Evolutionary conservation across 2,888 invertebrate species (phyloP).

Genomic region (Tipula confusa): DNA sequence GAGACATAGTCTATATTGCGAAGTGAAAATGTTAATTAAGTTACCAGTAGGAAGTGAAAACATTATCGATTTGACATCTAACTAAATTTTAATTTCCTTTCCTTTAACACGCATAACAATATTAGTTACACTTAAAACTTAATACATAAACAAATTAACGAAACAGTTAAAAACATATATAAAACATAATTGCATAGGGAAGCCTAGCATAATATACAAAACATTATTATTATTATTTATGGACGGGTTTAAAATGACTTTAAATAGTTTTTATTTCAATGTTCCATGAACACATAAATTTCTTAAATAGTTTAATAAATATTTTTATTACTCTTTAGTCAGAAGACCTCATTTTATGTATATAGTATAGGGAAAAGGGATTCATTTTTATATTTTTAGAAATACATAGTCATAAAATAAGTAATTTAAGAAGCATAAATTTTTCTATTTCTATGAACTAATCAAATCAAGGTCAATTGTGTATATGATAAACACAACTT

Average conservation of each 20-base stretch:
- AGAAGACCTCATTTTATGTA: background rate
- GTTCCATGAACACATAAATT: background rate
- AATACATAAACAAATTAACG: background rate
- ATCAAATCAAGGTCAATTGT: background rate
- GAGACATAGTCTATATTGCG: no score
- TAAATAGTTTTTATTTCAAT: background rate
- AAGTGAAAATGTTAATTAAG: no score
- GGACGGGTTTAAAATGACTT: background rate
- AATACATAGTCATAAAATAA: background rate
- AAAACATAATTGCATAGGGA: background rate
- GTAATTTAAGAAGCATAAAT: background rate
- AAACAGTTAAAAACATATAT: background rate
- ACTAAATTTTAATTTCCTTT: background rate
- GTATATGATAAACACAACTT: background rate
- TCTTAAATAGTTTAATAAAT: background rate
- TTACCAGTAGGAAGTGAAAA: no score
- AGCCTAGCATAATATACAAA: background rate
- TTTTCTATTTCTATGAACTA: background rate
- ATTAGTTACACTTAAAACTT: background rate
- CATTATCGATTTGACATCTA: background rate
- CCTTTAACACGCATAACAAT: background rate
- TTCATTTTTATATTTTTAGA: background rate
- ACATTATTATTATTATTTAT: background rate
- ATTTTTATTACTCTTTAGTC: background rate
- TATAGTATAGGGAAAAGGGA: background rate